Evolutionary conservation across 2,113 vertebrate species (phyloP).

Genomic region (Catagonus wagneri): DNA sequence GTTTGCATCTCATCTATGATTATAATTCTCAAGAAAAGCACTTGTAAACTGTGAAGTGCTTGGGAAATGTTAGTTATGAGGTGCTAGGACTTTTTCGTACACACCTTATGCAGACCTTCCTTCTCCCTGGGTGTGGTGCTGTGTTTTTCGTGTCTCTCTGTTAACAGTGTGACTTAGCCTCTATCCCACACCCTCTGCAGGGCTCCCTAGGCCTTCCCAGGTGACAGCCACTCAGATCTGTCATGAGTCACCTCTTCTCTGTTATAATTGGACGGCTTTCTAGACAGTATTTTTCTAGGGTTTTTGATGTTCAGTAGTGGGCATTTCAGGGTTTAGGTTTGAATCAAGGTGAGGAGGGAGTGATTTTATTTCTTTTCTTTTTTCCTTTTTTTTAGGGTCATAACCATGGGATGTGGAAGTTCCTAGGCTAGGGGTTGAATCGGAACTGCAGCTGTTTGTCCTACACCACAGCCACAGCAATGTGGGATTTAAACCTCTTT

Average conservation of each 20-base stretch:
- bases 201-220: not conserved
- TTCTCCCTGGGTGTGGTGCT: not conserved
- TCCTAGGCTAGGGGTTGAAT: too few relatives aligned
- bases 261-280: not conserved
- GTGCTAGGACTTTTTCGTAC: not conserved
- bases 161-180: not conserved
- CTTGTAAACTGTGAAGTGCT: not conserved
- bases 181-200: not conserved
- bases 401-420: too few relatives aligned
- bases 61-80: not conserved
- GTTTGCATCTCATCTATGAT: not conserved
- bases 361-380: not conserved
- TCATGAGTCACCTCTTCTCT: not conserved
- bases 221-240: not conserved
- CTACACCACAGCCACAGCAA: too few relatives aligned
- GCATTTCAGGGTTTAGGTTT: not conserved
- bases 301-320: not conserved
- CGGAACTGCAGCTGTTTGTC: too few relatives aligned
- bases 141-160: not conserved
- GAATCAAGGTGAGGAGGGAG: not conserved
- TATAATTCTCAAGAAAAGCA: not conserved
- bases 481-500: too few relatives aligned
- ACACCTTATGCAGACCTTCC: not conserved
- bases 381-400: too few relatives aligned
- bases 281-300: not conserved